phyloP scores from a whole-genome alignment of 2,888 invertebrate genomes.

The Emesis castigata region DNA sequence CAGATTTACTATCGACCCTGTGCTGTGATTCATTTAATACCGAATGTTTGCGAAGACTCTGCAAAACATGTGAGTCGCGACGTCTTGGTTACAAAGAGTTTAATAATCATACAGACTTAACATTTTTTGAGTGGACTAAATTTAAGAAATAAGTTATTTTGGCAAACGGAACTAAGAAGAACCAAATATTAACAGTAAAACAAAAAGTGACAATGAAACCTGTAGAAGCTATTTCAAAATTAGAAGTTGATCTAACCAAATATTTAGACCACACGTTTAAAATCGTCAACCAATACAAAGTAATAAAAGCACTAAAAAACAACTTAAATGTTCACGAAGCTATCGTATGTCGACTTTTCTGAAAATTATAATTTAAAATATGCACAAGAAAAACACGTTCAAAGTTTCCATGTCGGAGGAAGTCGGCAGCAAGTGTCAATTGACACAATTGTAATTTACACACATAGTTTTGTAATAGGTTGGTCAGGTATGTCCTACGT shows the following conservation, averaged over 20 bases:
- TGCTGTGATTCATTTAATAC: background rate
- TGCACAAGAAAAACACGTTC: constrained; percentile 59
- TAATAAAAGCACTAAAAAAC: constrained; percentile 32
- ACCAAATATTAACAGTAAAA: constrained; percentile 21
- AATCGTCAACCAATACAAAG: constrained; percentile 37
- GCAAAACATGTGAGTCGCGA: background rate
- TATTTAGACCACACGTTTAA: constrained; percentile 28
- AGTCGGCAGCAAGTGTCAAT: constrained; percentile 56
- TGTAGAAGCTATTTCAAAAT: constrained; percentile 26
- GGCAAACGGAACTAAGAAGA: constrained; percentile 21
- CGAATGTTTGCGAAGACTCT: background rate
- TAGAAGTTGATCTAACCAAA: constrained; percentile 23
- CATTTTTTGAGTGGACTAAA: constrained; percentile 26
- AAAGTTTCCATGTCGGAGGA: constrained; percentile 62
- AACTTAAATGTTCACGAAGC: constrained; percentile 34
- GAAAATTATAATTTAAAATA: constrained; percentile 64
- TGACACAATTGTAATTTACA: constrained; percentile 60
- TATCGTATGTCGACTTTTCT: constrained; percentile 59
- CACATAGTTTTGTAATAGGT: constrained; percentile 36
- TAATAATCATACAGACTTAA: constrained; percentile 1
- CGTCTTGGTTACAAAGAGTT: background rate
- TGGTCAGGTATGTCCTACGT: constrained; percentile 43
- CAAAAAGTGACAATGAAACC: constrained; percentile 9
- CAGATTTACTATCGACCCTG: background rate
- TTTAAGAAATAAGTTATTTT: constrained; percentile 20